A percentile compares a stretch with the other conserved stretches of the same genome.
phyloP scores from a whole-genome alignment of 2,113 vertebrate genomes.

The Triplophysa rosa region DNA sequence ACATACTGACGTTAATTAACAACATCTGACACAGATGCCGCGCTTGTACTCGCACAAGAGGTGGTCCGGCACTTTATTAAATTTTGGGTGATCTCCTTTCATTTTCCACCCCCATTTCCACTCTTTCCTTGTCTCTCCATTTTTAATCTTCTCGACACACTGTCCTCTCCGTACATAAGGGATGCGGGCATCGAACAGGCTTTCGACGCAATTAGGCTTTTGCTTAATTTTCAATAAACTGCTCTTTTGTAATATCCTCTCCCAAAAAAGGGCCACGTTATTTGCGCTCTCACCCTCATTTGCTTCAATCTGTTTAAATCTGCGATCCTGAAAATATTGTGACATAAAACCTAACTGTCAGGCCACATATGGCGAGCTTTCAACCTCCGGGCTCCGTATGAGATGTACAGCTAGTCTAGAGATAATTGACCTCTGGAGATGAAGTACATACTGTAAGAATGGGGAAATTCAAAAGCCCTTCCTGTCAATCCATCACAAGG shows the following conservation, averaged over 20 bases:
- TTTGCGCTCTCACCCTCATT: conserved; percentile 71
- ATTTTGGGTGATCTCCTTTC: conserved; percentile 77
- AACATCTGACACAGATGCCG: conserved; percentile 83
- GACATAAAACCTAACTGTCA: conserved; percentile 69
- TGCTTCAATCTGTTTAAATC: conserved; percentile 69
- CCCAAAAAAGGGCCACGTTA: conserved; percentile 48
- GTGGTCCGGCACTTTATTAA: conserved; percentile 80
- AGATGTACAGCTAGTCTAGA: conserved; percentile 42
- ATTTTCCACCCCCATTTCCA: conserved; percentile 58
- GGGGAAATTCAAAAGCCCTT: conserved; percentile 46
- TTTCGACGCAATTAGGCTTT: conserved; percentile 72
- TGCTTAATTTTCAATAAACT: conserved; percentile 69
- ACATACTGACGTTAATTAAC: conserved; percentile 83
- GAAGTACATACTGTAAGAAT: conserved; percentile 2
- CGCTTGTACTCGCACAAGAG: conserved; percentile 76
- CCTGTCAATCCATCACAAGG: conserved; percentile 61
- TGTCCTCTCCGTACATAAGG: conserved; percentile 66
- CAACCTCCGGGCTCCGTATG: conserved; percentile 19
- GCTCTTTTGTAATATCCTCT: conserved; percentile 52
- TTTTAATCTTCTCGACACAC: conserved; percentile 74
- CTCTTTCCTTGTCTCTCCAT: conserved; percentile 63
- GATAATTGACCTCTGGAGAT: conserved; percentile 41
- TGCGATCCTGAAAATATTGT: conserved; percentile 74
- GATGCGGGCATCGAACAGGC: conserved; percentile 59
- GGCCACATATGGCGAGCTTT: conserved; percentile 56